These are phyloP conservation scores for Ricordea florida DNA, from an alignment of 92 coral and sea anemone species.

Conservation along the genomic window DNA sequence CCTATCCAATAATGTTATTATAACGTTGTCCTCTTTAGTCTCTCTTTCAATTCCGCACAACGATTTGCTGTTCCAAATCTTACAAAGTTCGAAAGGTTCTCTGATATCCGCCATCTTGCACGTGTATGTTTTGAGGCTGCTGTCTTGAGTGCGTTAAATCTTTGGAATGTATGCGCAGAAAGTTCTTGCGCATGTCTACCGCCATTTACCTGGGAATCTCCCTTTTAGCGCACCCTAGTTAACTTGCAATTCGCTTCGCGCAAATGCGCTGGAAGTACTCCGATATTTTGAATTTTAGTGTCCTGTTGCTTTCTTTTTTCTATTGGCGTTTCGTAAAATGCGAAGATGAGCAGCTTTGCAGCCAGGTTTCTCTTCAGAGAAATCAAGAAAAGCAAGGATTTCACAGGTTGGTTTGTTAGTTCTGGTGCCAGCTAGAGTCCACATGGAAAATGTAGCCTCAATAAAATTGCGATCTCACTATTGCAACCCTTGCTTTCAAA, in stretches of 20 bases:
- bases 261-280: no score
- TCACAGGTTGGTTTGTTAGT: not conserved
- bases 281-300: not conserved
- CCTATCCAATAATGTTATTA: slow-evolving; percentile 83
- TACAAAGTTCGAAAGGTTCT: slow-evolving; percentile 78
- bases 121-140: slow-evolving; percentile 56
- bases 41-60: slow-evolving; percentile 82
- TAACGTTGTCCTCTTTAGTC: slow-evolving; percentile 61
- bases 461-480: no score
- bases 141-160: slow-evolving; percentile 7
- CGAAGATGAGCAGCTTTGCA: not conserved
- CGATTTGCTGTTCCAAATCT: slow-evolving; percentile 65
- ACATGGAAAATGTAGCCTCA: no score
- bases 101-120: slow-evolving; percentile 93
- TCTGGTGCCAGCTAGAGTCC: no score
- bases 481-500: no score
- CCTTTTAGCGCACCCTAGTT: not conserved
- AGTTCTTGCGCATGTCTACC: not conserved
- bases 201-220: no score
- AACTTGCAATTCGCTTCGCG: not conserved
- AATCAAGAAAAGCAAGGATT: slow-evolving; percentile 9
- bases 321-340: no score
- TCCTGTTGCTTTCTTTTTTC: not conserved
- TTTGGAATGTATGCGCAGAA: not conserved
- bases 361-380: not conserved